These are phyloP conservation scores for Taurulus bubalis DNA, from an alignment of 2,113 vertebrate species.

Conservation along the genomic window DNA sequence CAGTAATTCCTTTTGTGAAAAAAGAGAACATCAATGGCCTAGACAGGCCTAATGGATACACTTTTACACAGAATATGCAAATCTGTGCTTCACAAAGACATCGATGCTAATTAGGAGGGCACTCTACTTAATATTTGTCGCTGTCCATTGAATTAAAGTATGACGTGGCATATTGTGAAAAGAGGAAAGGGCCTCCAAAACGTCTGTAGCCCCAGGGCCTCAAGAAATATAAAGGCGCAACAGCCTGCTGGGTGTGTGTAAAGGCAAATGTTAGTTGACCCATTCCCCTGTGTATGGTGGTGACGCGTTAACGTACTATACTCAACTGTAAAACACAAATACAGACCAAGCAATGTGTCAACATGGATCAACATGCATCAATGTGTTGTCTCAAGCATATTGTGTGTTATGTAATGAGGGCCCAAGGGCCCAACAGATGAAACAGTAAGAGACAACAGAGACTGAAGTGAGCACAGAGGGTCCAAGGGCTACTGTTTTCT, in stretches of 20 bases:
- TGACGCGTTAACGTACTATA: background rate
- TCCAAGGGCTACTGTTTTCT: constrained; percentile 21
- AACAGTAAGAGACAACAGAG: constrained; percentile 36
- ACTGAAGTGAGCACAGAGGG: background rate
- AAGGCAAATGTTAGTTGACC: background rate
- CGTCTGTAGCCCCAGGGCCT: background rate
- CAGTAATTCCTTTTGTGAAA: constrained; percentile 4
- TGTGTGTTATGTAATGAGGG: constrained; percentile 23
- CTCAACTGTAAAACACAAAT: background rate
- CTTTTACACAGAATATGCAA: background rate
- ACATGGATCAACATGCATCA: background rate
- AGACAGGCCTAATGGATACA: constrained; percentile 2
- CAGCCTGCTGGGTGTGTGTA: background rate
- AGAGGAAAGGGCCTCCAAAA: background rate
- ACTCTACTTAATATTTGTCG: background rate
- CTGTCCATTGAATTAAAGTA: background rate
- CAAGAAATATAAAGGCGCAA: background rate
- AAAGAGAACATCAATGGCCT: background rate
- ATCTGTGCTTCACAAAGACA: background rate
- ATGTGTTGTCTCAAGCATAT: background rate
- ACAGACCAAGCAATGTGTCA: background rate
- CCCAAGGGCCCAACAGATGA: constrained; percentile 19
- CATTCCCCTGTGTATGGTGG: no score
- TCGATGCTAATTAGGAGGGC: background rate
- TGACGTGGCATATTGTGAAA: background rate